Evolutionary conservation across 92 coral and sea anemone genomes (phyloP), one percentile per base, ranked within the genome.

Genomic region (Muricea muricata): DNA sequence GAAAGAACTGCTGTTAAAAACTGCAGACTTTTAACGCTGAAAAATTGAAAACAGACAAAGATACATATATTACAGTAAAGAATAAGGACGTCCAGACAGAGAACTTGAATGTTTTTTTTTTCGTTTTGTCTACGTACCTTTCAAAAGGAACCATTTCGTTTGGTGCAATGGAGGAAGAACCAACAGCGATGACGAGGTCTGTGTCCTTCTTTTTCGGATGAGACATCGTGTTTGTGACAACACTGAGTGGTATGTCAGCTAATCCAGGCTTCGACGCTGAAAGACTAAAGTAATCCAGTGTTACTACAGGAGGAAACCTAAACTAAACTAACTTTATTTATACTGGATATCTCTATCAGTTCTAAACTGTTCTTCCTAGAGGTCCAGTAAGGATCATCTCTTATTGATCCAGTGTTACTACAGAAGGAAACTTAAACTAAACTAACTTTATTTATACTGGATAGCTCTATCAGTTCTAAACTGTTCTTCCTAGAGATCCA

Each of bases 1-100:
- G 83, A 52, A 26, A 56, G 83, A 25, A 78, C 71, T 28, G 83
- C 83, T 7, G 83, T 78, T 12, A 78, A 34, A 45, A 78, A 78
- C 8, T 78, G 83, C 4, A 78, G 55, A 24, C 71, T 78, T 58
- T 55, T 78, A 14, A 78, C 83, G 14, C 83, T 78, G 7, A 17
- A 46, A 35, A 78, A 30, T 20, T 14, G 52, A 52, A 52, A 71
- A 71, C 23, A n/a, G 20, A 39, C 15, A 37, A 34, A 10, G 29
- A 42, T 71, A 11, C 26, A n/a, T 17, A 65, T 0, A 24, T 17
- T 24, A 50, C 23, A 50, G 58, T 54, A 37, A 9, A 37, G n/a
- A n/a, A n/a, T n/a, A n/a, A n/a, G n/a, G n/a, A n/a, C n/a, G n/a
- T n/a, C n/a, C n/a, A n/a, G n/a, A n/a, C n/a, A n/a, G n/a, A n/a